A percentile compares a stretch with the other conserved stretches of the same genome.
phyloP scores from a whole-genome alignment of 2,797 vertebrate genomes.

The Neomorphus geoffroyi region DNA sequence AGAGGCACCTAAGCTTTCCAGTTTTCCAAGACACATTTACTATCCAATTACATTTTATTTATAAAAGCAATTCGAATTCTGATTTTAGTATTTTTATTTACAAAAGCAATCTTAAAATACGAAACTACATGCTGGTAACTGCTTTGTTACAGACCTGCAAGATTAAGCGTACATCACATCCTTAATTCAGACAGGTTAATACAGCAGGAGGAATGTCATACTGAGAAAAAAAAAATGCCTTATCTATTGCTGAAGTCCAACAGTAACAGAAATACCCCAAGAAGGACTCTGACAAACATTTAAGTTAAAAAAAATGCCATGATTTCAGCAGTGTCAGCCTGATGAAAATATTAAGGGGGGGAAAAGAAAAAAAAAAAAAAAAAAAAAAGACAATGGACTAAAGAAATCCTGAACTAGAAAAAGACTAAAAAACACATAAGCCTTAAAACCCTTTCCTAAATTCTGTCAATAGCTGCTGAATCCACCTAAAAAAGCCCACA shows the following conservation, averaged over 20 bases:
- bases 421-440: background rate
- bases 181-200: background rate
- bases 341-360: background rate
- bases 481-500: background rate
- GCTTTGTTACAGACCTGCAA: background rate
- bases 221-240: background rate
- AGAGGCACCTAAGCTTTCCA: background rate
- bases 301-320: background rate
- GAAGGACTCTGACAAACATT: background rate
- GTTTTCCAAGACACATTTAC: background rate
- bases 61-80: background rate
- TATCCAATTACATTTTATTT: background rate
- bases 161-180: rapidly evolving
- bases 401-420: background rate
- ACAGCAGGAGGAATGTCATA: background rate
- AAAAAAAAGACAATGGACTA: background rate
- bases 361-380: background rate
- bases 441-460: background rate
- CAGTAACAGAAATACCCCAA: background rate
- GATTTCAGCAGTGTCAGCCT: background rate
- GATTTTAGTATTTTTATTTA: background rate
- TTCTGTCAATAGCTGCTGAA: background rate
- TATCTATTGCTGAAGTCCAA: background rate
- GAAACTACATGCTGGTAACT: background rate
- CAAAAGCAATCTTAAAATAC: background rate